Percentiles rank a stretch among this genome's conserved stretches.
Conservation (phyloP, 2,113 vertebrate species). For the Dromas ardeola region DNA sequence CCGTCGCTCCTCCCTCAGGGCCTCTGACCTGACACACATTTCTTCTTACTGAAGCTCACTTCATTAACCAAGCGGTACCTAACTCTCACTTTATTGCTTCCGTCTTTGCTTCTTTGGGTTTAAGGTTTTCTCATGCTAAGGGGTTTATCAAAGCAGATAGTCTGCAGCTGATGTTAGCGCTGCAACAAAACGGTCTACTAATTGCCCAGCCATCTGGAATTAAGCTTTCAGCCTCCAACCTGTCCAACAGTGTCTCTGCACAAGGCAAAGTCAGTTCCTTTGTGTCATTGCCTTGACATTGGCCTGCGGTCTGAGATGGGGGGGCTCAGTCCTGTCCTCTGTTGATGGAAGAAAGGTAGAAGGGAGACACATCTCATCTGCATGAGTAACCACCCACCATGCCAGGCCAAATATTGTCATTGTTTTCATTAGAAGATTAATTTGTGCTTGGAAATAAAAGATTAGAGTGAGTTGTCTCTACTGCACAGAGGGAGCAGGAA, state of each 20-base stretch:
- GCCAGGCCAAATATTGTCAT: slow-evolving; percentile 30
- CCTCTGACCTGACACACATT: slow-evolving; percentile 16
- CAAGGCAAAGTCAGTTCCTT: neutral
- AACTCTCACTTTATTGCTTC: neutral
- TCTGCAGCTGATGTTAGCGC: neutral
- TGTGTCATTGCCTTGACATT: neutral
- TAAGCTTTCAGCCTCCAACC: neutral
- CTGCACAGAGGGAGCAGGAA: neutral
- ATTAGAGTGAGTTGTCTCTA: neutral
- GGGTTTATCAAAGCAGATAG: slow-evolving; percentile 24
- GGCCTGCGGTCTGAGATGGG: neutral
- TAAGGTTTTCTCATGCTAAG: neutral
- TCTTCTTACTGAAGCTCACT: neutral
- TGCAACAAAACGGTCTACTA: neutral
- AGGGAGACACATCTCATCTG: neutral
- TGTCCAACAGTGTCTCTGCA: neutral
- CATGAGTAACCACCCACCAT: slow-evolving; percentile 4
- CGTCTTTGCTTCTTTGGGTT: neutral
- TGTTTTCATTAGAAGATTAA: slow-evolving; percentile 26
- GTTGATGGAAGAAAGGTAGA: neutral
- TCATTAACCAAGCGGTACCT: neutral
- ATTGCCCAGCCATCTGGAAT: slow-evolving; percentile 7
- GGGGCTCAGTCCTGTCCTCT: neutral
- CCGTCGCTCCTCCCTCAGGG: neutral
- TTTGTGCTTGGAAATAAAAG: slow-evolving; percentile 15